Conservation (phyloP, 2,888 invertebrate genomes). For the Athrips mouffetella region DNA sequence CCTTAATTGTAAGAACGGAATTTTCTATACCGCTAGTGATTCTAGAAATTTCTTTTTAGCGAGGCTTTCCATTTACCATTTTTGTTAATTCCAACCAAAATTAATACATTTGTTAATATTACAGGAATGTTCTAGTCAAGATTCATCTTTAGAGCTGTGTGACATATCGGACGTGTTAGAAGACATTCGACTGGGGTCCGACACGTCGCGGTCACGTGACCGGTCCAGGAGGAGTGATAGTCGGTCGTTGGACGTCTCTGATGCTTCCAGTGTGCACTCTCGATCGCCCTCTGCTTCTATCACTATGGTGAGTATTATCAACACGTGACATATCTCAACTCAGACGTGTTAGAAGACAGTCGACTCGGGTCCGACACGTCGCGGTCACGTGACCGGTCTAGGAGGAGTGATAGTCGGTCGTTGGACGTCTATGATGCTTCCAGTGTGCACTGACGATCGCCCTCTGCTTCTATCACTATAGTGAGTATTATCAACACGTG, state of each 20-base stretch:
- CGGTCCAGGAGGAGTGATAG: conserved; percentile 69
- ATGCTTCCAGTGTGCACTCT: conserved; percentile 67
- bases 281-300: conserved; percentile 69
- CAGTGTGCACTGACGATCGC: conserved; percentile 66
- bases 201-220: conserved; percentile 61
- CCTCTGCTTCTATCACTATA: conserved; percentile 69
- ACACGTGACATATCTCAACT: too few species aligned
- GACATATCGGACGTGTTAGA: conserved; percentile 61
- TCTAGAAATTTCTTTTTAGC: neutral
- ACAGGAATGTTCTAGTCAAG: conserved; percentile 77
- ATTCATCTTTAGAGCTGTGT: conserved; percentile 71
- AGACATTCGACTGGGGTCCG: conserved; percentile 70
- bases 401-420: conserved; percentile 69
- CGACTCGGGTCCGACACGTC: conserved; percentile 68
- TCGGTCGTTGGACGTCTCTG: conserved; percentile 68
- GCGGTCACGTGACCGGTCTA: conserved; percentile 60
- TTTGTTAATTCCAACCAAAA: neutral
- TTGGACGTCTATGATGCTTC: conserved; percentile 69
- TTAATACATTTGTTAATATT: conserved; percentile 25
- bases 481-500: too few species aligned
- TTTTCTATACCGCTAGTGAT: too few species aligned
- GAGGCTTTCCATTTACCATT: neutral
- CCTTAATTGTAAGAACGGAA: too few species aligned
- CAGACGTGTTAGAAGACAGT: conserved; percentile 62
- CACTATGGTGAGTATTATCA: conserved; percentile 58